Base-by-base conservation (phyloP, 2,113 vertebrate species). In the Gnathonemus echidnorhynchus region DNA sequence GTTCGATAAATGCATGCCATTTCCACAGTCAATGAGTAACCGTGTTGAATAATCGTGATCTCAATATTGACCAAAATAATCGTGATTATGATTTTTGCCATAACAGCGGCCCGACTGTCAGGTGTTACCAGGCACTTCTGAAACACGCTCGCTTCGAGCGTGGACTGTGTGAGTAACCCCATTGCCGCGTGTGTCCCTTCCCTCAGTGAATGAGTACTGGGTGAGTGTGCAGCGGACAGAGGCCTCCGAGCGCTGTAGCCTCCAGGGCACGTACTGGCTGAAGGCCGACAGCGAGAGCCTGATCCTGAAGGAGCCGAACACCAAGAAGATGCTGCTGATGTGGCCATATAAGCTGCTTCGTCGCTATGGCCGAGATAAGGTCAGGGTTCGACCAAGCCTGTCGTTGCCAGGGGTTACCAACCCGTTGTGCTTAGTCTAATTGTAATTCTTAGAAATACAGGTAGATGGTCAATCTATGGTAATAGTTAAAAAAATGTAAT, bases 331-430 rank as follows among this genome's bases (percentile, higher is more conserved):
- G 0, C 90, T 98, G 58, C 95, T 97, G 0, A 93, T 96, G 27
- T 99, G 98, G 98, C 98, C 98, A 19, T 99, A 99, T 92, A 97
- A 97, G 92, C 97, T 99, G 91, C 96, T 99, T 35, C 95, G 98
- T 2, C 96, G 98, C 95, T 99, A 99, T 0, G 98, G 98, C 49
- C 94, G 98, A 45, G 98, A 99, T 92, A 96, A 98, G 97, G 98
- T 99, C 88, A 88, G 96, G 45, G 83, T 10, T n/a, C 42, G 2
- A 7, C 45, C 11, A 9, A 48, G 42, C 42, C 83, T 24, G 83
- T 48, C 45, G 48, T 85, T 3, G 19, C 83, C 9, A n/a, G 24
- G 9, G 45, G 7, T 85, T 42, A 17, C 13, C 1, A 80, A 80
- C 10, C 4, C 2, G 5, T 19, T 80, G 31, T 27, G 45, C n/a